Conservation (phyloP, 2,888 invertebrate genomes). For the Cistogaster globosa region DNA sequence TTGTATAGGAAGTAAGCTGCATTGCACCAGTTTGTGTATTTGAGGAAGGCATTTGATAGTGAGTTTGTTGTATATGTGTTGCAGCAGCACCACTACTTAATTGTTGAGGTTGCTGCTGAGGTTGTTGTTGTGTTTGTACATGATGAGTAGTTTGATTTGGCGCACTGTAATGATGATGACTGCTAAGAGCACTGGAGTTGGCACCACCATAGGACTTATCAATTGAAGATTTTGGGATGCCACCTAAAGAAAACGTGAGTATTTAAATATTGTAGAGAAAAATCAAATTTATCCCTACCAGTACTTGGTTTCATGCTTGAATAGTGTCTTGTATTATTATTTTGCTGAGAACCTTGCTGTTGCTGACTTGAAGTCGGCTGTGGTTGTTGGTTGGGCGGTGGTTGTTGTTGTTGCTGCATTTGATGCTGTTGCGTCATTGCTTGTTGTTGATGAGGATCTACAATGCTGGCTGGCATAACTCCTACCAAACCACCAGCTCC, state of each 20-base stretch:
- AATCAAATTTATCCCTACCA: conserved; percentile 64
- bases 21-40: conserved; percentile 75
- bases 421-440: conserved; percentile 76
- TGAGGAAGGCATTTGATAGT: conserved; percentile 81
- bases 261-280: neutral
- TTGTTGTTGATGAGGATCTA: conserved; percentile 77
- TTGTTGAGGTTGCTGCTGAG: conserved; percentile 75
- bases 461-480: conserved; percentile 77
- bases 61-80: conserved; percentile 75
- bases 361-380: conserved; percentile 75
- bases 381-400: conserved; percentile 73
- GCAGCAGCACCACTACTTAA: conserved; percentile 57
- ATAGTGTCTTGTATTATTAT: conserved; percentile 76
- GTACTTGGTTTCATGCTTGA: conserved; percentile 76
- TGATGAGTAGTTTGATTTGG: conserved; percentile 77
- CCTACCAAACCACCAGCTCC: conserved; percentile 77
- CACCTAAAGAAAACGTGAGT: conserved; percentile 72
- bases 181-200: conserved; percentile 70
- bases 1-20: conserved; percentile 78
- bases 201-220: conserved; percentile 79
- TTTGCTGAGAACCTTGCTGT: conserved; percentile 71
- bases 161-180: conserved; percentile 78
- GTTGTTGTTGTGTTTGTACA: conserved; percentile 73
- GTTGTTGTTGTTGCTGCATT: conserved; percentile 73
- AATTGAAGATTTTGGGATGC: conserved; percentile 77